Conservation (phyloP, 2,113 vertebrate species). For the Oreochromis spilurus region DNA sequence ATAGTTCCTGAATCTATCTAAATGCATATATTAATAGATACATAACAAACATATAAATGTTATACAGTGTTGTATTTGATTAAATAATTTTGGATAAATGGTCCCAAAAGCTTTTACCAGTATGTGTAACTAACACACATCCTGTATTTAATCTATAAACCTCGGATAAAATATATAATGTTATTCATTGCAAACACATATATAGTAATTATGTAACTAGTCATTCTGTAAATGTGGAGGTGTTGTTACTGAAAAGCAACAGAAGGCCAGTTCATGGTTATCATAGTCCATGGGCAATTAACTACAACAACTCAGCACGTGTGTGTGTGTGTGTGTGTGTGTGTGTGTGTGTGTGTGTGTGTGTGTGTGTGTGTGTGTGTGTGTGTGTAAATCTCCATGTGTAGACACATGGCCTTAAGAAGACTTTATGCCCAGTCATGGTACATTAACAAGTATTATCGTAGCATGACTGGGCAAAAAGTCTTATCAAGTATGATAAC, state of each 20-base stretch:
- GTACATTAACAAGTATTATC: neutral
- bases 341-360: neutral
- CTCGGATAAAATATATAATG: slow-evolving; percentile 50
- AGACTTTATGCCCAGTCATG: slow-evolving; percentile 49
- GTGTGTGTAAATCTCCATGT: neutral
- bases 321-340: neutral
- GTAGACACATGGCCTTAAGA: neutral
- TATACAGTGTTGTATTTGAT: neutral
- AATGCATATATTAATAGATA: neutral
- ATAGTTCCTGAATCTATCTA: too few species aligned
- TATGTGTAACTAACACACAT: neutral
- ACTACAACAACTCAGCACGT: slow-evolving; percentile 18
- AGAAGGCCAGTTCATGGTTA: slow-evolving; percentile 37
- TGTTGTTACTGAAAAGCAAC: slow-evolving; percentile 3
- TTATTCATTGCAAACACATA: neutral
- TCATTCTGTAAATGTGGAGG: neutral
- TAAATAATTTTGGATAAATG: neutral
- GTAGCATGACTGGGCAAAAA: neutral
- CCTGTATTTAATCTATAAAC: slow-evolving; percentile 22
- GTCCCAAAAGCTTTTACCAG: neutral
- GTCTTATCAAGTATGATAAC: slow-evolving; percentile 31
- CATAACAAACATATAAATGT: neutral
- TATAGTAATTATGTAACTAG: neutral
- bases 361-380: neutral
- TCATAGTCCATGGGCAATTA: slow-evolving; percentile 40